These are phyloP conservation scores for Watsonalla cultraria DNA, from an alignment of 2,888 invertebrate genomes.

Conservation along the genomic window DNA sequence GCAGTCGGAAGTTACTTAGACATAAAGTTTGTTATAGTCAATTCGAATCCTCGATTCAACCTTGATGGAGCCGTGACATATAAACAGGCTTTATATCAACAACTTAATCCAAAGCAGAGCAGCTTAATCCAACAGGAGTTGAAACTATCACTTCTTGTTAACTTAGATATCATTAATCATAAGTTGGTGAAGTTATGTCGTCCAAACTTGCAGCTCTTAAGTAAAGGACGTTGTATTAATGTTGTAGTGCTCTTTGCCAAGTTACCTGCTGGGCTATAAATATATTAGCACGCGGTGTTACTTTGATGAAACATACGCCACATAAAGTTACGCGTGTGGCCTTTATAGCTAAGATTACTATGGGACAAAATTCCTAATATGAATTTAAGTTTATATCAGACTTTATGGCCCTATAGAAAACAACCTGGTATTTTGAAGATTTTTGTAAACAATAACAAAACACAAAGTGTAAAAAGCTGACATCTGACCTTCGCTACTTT, in stretches of 20 bases:
- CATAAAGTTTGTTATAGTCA: no score
- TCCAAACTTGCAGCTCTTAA: slow-evolving; percentile 46
- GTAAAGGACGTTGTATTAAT: slow-evolving; percentile 46
- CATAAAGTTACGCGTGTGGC: slow-evolving; percentile 8
- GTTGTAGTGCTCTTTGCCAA: slow-evolving; percentile 46
- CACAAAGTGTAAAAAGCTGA: no score
- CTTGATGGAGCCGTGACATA: neutral
- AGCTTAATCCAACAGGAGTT: slow-evolving; percentile 13
- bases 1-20: no score
- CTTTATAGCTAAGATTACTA: neutral
- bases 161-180: slow-evolving; percentile 47
- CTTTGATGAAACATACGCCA: slow-evolving; percentile 37
- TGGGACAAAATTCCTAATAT: neutral
- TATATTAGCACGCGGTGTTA: slow-evolving; percentile 44
- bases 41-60: neutral
- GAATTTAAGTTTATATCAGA: no score
- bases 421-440: no score
- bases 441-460: no score
- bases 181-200: slow-evolving; percentile 42
- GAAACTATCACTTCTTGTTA: slow-evolving; percentile 24
- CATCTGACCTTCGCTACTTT: no score
- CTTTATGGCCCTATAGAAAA: no score
- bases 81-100: slow-evolving; percentile 1
- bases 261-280: slow-evolving; percentile 48
- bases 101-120: slow-evolving; percentile 3